Base-by-base conservation (phyloP, 2,888 invertebrate genomes). In the Phasia obesa region DNA sequence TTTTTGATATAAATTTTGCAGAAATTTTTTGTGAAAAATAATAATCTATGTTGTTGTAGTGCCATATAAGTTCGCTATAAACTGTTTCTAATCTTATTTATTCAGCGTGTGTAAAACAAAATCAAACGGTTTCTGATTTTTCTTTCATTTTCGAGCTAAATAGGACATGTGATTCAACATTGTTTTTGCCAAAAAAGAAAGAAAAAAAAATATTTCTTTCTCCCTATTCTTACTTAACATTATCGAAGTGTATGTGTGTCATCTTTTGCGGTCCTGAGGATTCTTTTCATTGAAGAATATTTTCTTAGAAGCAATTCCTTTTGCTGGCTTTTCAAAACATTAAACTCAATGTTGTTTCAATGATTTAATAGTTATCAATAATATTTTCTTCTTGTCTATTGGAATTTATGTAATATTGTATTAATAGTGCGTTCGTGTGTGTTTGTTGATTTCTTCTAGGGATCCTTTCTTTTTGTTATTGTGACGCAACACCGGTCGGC, bases 311-410 rank as follows among this genome's bases (percentile, higher is more conserved):
- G 88, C 88, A 89, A 89, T 89, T 89, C 87, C 89, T 87, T 89
- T 89, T 85, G 86, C 86, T 89, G 89, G 89, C 89, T 89, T 89
- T 89, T 89, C 88, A 89, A 88, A 88, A 89, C 88, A 89, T 89
- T 89, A 87, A 88, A 87, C 86, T 86, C 87, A 88, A 84, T 88
- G 87, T 89, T 85, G 35, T 75, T 55, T 42, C 17, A 47, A 67
- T 78, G 74, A 83, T 75, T 82, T 80, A 76, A 80, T 80, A 47
- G 25, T 73, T 71, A 74, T 67, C 78, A 51, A 47, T 31, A 70
- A 11, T 13, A 27, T 44, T n/a, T 44, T 47, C 9, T 31, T 69
- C 21, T 49, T 49, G 55, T 31, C 70, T 60, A 59, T 67, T 64
- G 44, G 44, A 49, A 55, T 69, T 57, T 15, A 38, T 81, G 0